A percentile compares a stretch with the other conserved stretches of the same genome.
phyloP scores from a whole-genome alignment of 1,140 invertebrate species.

The Lineus longissimus region DNA sequence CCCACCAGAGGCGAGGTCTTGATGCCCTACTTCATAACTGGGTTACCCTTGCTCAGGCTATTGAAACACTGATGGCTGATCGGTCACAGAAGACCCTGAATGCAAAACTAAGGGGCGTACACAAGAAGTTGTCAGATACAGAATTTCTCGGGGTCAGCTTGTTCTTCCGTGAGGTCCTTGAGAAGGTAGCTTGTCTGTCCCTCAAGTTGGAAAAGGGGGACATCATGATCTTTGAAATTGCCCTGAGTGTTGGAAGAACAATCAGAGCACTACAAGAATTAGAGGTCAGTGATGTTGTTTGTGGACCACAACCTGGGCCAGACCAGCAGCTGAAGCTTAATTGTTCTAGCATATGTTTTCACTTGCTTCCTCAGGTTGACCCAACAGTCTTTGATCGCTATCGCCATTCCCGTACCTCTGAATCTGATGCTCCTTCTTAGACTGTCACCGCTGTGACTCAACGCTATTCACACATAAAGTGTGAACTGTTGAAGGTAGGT shows the following conservation, averaged over 20 bases:
- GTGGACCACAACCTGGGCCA: not conserved
- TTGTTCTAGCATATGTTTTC: too few relatives aligned
- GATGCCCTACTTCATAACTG: constrained; percentile 2
- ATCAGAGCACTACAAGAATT: not conserved
- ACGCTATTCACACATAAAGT: too few relatives aligned
- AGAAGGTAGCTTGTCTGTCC: not conserved
- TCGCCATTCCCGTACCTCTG: too few relatives aligned
- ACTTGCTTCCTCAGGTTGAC: too few relatives aligned
- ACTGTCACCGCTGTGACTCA: too few relatives aligned
- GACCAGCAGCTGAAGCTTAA: too few relatives aligned
- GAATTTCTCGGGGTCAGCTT: not conserved
- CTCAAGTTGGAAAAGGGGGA: not conserved
- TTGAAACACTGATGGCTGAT: not conserved
- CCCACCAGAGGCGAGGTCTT: not conserved
- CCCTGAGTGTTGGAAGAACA: not conserved
- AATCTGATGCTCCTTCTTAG: too few relatives aligned
- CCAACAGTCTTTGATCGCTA: too few relatives aligned
- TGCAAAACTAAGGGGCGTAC: not conserved
- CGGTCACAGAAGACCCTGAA: not conserved
- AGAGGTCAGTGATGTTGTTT: too few relatives aligned
- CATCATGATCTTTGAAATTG: not conserved
- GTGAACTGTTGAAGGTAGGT: too few relatives aligned
- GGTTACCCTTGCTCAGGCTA: not conserved
- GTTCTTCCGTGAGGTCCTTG: not conserved
- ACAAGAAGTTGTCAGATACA: not conserved